Evolutionary conservation across 2,888 invertebrate species (phyloP), one percentile per base, ranked within the genome.

Genomic region (Dryocosmus kuriphilus): DNA sequence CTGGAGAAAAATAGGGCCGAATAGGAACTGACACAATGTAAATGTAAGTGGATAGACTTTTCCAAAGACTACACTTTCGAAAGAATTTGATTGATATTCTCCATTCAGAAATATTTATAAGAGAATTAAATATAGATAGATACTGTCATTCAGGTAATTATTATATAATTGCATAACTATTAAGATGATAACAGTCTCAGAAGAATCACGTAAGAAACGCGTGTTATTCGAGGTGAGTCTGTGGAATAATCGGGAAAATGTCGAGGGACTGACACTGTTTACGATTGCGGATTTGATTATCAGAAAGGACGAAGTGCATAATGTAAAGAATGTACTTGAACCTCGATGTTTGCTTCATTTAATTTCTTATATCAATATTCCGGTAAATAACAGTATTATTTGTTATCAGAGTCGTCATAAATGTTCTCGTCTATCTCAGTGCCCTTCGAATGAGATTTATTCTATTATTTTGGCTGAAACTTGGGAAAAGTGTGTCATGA

Each of bases 241-340:
- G 51, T 6, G 51, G 8, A 51, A n/a, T 51, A 51, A 51, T 51
- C 7, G 14, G n/a, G 51, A 51, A 51, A 51, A 51, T 51, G 51
- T n/a, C n/a, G 51, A 51, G 51, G 51, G 51, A 65, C 41, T 65
- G 65, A 41, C 14, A 22, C 27, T 63, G 38, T 65, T 65, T 22
- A 65, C 35, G 22, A 65, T 65, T 16, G 24, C 22, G 24, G 41
- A 24, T 35, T 65, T 65, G 24, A 65, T 65, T 61, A 38, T 38
- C 24, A 24, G 24, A 41, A 24, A 41, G 65, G 38, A 65, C 24
- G 22, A n/a, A n/a, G 51, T n/a, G 51, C 19, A n/a, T 41, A 65
- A 46, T 46, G 51, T 46, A 41, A 71, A 71, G 19, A 51, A 46
- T 71, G 67, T 71, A 46, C 67, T 71, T 71, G 30, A 71, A 46